Conservation (phyloP, 2,888 invertebrate species). For the Rhyacophila evoluta region DNA sequence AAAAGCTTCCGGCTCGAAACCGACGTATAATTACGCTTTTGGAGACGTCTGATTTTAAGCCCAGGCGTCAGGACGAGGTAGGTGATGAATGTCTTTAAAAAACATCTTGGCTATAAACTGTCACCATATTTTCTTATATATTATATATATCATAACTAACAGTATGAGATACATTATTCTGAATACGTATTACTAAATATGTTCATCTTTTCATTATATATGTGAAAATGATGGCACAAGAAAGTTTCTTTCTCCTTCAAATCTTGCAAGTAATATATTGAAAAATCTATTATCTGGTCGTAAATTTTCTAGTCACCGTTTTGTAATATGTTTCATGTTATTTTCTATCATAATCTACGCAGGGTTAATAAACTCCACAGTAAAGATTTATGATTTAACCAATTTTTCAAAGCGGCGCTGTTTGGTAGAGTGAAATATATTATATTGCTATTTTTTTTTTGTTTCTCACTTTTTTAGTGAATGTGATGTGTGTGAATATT, state of each 20-base stretch:
- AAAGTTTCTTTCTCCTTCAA: not conserved
- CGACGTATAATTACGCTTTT: too few species aligned
- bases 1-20: too few species aligned
- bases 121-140: too few species aligned
- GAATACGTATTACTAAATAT: too few species aligned
- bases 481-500: not conserved
- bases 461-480: not conserved
- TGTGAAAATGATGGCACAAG: too few species aligned
- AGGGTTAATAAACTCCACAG: not conserved
- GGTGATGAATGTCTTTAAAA: too few species aligned
- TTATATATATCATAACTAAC: too few species aligned
- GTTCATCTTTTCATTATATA: too few species aligned
- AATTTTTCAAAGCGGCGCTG: constrained; percentile 17
- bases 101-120: too few species aligned
- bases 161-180: too few species aligned
- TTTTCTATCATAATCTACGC: constrained; percentile 17
- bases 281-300: constrained; percentile 22
- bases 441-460: not conserved
- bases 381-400: constrained; percentile 5
- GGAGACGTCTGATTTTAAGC: too few species aligned
- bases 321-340: not conserved
- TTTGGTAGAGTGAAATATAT: constrained; percentile 2
- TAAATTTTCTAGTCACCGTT: constrained; percentile 2
- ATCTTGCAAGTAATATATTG: not conserved
- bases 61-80: too few species aligned